These are phyloP conservation scores for Charina bottae DNA, from an alignment of 2,113 vertebrate genomes.

Conservation along the genomic window DNA sequence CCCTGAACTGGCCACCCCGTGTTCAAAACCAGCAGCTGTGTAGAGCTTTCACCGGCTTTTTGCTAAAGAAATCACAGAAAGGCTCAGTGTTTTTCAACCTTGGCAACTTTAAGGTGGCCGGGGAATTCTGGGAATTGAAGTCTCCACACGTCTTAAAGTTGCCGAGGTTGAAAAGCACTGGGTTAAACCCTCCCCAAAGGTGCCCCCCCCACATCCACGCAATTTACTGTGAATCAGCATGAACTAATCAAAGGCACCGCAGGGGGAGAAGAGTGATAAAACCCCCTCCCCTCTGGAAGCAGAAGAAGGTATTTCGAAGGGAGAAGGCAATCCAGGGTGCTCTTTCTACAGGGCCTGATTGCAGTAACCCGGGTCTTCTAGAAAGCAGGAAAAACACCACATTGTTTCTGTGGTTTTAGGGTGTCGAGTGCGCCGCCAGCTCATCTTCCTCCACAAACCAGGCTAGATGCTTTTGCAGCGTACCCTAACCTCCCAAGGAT, in stretches of 20 bases:
- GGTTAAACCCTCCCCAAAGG: no score
- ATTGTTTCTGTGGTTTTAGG: not conserved
- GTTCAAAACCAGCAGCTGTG: no score
- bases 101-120: no score
- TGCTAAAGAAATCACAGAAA: not conserved
- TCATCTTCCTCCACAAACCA: not conserved
- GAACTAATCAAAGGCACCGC: conserved; percentile 51
- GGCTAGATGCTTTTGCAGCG: no score
- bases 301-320: not conserved
- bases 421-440: not conserved
- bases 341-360: not conserved
- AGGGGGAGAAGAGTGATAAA: conserved; percentile 4
- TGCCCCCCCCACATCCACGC: not conserved
- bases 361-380: no score
- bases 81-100: conserved; percentile 24
- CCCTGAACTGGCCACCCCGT: no score
- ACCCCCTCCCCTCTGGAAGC: not conserved
- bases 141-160: no score
- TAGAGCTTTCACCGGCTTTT: no score
- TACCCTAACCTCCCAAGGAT: no score
- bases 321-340: no score
- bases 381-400: not conserved
- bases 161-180: no score
- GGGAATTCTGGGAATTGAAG: no score
- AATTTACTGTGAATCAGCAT: conserved; percentile 28